Evolutionary conservation across 1,140 invertebrate species (phyloP).

Genomic region (Conus ventricosus): DNA sequence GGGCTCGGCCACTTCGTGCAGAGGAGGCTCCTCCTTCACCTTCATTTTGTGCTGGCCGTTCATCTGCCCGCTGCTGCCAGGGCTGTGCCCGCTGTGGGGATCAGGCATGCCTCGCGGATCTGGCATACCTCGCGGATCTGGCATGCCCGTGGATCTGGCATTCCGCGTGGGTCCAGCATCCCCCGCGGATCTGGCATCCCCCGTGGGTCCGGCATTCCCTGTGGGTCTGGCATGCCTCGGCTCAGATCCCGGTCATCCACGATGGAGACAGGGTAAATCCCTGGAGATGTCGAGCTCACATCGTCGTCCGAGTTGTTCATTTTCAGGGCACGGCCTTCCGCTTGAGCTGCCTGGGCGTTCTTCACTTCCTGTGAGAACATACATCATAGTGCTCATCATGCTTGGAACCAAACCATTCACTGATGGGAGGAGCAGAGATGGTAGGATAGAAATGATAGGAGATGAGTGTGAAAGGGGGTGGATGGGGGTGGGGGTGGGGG

Average conservation of each 20-base stretch:
- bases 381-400: not conserved
- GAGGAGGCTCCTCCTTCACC: conserved; percentile 20
- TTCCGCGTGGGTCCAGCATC: not conserved
- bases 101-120: not conserved
- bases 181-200: not conserved
- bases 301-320: conserved; percentile 6
- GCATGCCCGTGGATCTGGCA: not conserved
- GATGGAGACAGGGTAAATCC: conserved; percentile 32
- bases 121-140: not conserved
- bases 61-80: not conserved
- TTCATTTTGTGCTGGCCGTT: not conserved
- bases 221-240: not conserved
- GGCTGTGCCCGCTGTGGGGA: conserved; percentile 8
- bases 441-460: too few species aligned
- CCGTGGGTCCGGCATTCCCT: not conserved
- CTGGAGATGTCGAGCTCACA: conserved; percentile 23
- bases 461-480: too few species aligned
- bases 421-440: too few species aligned
- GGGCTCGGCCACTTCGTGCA: not conserved
- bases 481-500: too few species aligned
- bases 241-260: conserved; percentile 17
- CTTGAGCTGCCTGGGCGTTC: conserved; percentile 31
- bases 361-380: conserved; percentile 35
- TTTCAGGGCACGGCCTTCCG: conserved; percentile 16
- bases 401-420: too few species aligned